A percentile compares a stretch with the other conserved stretches of the same genome.
Evolutionary conservation across 2,888 invertebrate species (phyloP).

Genomic region (Macrophya alboannulata): DNA sequence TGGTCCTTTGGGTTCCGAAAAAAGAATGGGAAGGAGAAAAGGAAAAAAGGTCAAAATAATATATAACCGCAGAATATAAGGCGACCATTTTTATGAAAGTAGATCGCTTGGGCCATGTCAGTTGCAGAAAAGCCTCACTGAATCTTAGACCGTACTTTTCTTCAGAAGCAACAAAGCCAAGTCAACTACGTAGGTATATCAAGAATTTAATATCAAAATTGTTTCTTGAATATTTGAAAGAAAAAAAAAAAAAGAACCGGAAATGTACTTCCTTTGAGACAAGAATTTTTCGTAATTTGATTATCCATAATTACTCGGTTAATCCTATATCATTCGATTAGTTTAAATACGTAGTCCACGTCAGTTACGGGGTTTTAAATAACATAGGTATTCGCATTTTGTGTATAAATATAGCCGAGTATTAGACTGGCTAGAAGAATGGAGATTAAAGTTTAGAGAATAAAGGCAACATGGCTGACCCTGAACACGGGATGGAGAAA

Average conservation of each 20-base stretch:
- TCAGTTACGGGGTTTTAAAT: slow-evolving; percentile 1
- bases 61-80: background rate
- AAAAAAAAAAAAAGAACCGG: too few species aligned
- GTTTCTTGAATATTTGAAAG: background rate
- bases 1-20: slow-evolving; percentile 9
- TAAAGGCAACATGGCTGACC: slow-evolving; percentile 49
- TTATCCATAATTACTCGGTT: background rate
- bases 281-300: slow-evolving; percentile 15
- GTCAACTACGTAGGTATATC: background rate
- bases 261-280: background rate
- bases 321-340: slow-evolving; percentile 18
- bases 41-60: slow-evolving; percentile 4
- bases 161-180: background rate
- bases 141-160: slow-evolving; percentile 7
- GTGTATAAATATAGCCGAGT: background rate
- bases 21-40: background rate
- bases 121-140: slow-evolving; percentile 43
- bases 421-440: background rate
- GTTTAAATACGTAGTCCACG: background rate
- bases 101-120: slow-evolving; percentile 32
- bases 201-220: background rate
- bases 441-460: slow-evolving; percentile 31
- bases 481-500: slow-evolving; percentile 32
- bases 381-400: background rate
- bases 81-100: slow-evolving; percentile 34